Base-by-base conservation (phyloP, 2,113 vertebrate species). In the Rhipidura dahli region DNA sequence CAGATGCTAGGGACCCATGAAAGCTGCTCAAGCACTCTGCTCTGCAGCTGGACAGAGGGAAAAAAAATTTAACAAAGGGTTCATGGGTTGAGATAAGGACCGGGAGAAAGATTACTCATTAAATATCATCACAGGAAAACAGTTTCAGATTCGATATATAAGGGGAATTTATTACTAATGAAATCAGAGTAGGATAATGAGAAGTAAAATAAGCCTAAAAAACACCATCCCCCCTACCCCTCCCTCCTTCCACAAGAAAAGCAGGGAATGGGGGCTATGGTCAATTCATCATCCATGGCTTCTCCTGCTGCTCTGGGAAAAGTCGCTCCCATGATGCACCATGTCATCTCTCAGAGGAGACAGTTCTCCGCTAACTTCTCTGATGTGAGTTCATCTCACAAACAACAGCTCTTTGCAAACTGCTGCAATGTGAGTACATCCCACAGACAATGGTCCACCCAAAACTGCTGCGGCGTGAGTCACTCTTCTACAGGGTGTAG, bases 351-450 rank as follows among this genome's bases (percentile, higher is more conserved):
- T 11, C 23, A 33, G 5, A 6, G 23, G 44, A 69, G 23, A 68
- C 27, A 63, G 18, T 9, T 68, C 42, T 56, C 27, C 0, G 0
- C 9, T 14, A 35, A 82, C 44, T 50, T 35, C 15, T 50, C 19
- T 0, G 0, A 6, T 7, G 13, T 40, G 44, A n/a, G 15, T n/a
- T 30, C 35, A 50, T n/a, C 54, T 70, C 30, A 42, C 24, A 23
- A 49, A 27, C 40, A 39, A 9, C 53, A 70, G 44, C 24, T 42
- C 15, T 51, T 21, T 24, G 20, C 6, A 16, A 70, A 42, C 24
- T 23, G 20, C 20, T 83, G 37, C 31, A 51, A 6, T 1, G 0
- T 6, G 37, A 35, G 37, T 60, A 20, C 45, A 35, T 42, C 44
- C 24, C 35, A n/a, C 4, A 21, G 19, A 24, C 6, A 59, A n/a